Evolutionary conservation across 1,140 invertebrate species (phyloP).

Genomic region (Ips typographus): DNA sequence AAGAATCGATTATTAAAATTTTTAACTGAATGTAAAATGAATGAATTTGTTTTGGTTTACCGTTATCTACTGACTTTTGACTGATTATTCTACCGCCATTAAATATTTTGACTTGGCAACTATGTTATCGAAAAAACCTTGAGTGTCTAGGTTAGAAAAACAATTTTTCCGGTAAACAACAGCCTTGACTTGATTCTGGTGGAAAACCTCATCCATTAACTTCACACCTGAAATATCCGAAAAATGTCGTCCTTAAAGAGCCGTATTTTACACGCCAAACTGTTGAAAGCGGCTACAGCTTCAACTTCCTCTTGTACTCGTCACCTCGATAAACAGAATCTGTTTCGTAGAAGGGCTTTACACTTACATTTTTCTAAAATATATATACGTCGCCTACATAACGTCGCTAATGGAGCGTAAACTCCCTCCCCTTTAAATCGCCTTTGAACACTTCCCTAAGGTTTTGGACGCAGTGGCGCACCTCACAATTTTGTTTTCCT

Average conservation of each 20-base stretch:
- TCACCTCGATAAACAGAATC: slow-evolving; percentile 4
- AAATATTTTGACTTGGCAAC: no score
- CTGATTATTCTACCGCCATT: no score
- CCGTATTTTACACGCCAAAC: not conserved
- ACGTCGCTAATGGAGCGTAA: not conserved
- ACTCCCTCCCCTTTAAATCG: not conserved
- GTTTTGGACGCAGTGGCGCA: not conserved
- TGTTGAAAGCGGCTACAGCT: not conserved
- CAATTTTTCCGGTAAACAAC: no score
- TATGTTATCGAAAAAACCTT: no score
- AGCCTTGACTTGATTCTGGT: no score
- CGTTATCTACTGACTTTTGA: no score
- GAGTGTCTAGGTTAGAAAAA: no score
- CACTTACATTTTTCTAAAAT: slow-evolving; percentile 3
- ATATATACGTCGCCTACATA: not conserved
- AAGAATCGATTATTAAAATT: no score
- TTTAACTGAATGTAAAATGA: no score
- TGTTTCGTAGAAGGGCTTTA: slow-evolving; percentile 4
- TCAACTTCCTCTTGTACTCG: not conserved
- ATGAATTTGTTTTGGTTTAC: no score
- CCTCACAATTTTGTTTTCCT: not conserved
- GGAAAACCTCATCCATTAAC: no score
- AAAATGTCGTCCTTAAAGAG: slow-evolving; percentile 4
- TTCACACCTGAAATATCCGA: not conserved
- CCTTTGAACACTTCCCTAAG: slow-evolving; percentile 1